A percentile compares a stretch with the other conserved stretches of the same genome.
Conservation (phyloP, 2,888 invertebrate species). For the Herminia tarsipennalis region DNA sequence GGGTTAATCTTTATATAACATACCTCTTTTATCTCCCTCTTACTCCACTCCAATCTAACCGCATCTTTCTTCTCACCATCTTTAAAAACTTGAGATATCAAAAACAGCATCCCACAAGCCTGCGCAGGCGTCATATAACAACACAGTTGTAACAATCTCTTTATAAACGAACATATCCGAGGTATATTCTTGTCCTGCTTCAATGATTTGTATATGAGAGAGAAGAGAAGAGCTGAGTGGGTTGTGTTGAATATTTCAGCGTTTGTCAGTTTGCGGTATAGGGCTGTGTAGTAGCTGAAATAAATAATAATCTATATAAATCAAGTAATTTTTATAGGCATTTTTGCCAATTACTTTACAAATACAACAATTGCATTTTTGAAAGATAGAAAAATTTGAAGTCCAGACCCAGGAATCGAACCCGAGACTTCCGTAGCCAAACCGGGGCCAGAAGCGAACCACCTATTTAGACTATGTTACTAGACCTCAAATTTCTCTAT, state of each 20-base stretch:
- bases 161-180: constrained; percentile 93
- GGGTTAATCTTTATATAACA: constrained; percentile 2
- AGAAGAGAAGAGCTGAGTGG: constrained; percentile 92
- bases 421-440: no score
- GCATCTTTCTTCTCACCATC: constrained; percentile 67
- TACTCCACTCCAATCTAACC: constrained; percentile 63
- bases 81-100: constrained; percentile 89
- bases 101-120: constrained; percentile 92
- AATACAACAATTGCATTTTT: no score
- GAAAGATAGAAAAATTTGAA: no score
- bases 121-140: constrained; percentile 91
- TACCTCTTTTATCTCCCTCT: constrained; percentile 66
- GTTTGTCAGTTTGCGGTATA: constrained; percentile 95
- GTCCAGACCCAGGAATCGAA: no score
- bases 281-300: constrained; percentile 92
- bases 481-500: no score
- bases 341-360: no score
- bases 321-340: no score
- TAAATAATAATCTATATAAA: not conserved
- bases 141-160: constrained; percentile 86
- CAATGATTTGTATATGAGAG: constrained; percentile 94
- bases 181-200: constrained; percentile 90
- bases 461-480: no score
- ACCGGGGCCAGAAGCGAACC: no score
- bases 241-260: constrained; percentile 88